Percentiles rank a stretch among this genome's conserved stretches.
These are phyloP conservation scores for Melierax canorus DNA, from an alignment of 2,113 vertebrate genomes.

Conservation along the genomic window DNA sequence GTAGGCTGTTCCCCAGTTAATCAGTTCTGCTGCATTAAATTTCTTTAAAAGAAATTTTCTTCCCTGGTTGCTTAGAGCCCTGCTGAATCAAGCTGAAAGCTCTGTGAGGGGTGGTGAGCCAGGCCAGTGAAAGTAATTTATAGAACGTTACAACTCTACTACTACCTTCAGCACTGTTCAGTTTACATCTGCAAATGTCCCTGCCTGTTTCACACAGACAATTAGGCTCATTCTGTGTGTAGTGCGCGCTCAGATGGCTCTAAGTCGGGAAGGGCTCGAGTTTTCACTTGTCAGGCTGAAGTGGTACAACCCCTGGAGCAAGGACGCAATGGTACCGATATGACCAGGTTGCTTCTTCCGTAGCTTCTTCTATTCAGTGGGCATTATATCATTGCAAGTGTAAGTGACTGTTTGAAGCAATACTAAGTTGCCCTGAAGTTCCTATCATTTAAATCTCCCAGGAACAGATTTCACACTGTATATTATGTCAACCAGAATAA, in stretches of 20 bases:
- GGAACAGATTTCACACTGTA: background rate
- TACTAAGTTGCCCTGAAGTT: background rate
- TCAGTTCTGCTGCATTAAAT: slow-evolving; percentile 67
- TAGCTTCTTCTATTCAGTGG: background rate
- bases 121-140: slow-evolving; percentile 34
- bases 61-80: slow-evolving; percentile 56
- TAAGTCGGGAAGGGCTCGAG: fast-evolving
- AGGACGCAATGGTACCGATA: background rate
- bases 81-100: slow-evolving; percentile 50
- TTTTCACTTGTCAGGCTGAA: background rate
- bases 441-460: background rate
- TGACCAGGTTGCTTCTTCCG: background rate
- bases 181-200: slow-evolving; percentile 41
- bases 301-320: background rate
- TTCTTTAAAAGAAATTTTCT: slow-evolving; percentile 65
- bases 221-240: background rate
- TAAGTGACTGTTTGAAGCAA: background rate
- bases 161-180: background rate
- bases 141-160: slow-evolving; percentile 38
- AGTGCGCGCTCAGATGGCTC: background rate
- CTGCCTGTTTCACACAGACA: background rate
- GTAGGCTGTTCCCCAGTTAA: slow-evolving; percentile 53
- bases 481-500: background rate
- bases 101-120: background rate
- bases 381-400: background rate